Evolutionary conservation across 2,888 invertebrate genomes (phyloP), one percentile per base, ranked within the genome.

Genomic region (Tachina grossa): DNA sequence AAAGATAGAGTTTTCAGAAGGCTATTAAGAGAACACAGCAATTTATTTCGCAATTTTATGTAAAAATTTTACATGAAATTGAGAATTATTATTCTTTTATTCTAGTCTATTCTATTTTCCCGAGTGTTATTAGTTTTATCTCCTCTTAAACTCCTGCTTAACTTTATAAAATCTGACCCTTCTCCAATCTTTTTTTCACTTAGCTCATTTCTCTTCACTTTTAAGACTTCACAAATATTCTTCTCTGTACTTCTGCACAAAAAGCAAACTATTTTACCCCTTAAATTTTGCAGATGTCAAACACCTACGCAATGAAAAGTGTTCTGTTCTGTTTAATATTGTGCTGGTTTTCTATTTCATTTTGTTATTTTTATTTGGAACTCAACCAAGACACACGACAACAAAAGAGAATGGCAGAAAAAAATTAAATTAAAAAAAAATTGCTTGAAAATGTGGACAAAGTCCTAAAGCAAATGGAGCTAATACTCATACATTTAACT

Each of bases 261-360:
- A 22, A 19, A n/a, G 59, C 5, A 49, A 78, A 61, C 31, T 14
- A 69, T 39, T 53, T 82, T 84, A 51, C 84, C 75, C 81, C 82
- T 90, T 72, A 72, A 49, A 87, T 84, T 86, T 80, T 86, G 86
- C 86, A 86, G 83, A 87, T 85, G 85, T 85, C 85, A 85, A 85
- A 85, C 85, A 85, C 85, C 85, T 85, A 85, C 85, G 85, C 85
- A 85, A 83, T 83, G 76, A 80, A 85, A 76, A 85, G 68, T 77
- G 68, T 82, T 83, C 49, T 59, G 65, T 61, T 66, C 43, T 68
- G 41, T 68, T 71, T 53, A 9, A 9, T 79, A 31, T 41, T 72
- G 71, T 55, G 55, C 63, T 79, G 71, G 71, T 71, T 79, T 79
- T 79, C 65, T 55, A 72, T 79, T 72, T 68, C 79, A 79, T 74